Percentiles rank a stretch among this genome's conserved stretches.
Conservation (phyloP, 2,113 vertebrate genomes). For the Beaufortia kweichowensis region DNA sequence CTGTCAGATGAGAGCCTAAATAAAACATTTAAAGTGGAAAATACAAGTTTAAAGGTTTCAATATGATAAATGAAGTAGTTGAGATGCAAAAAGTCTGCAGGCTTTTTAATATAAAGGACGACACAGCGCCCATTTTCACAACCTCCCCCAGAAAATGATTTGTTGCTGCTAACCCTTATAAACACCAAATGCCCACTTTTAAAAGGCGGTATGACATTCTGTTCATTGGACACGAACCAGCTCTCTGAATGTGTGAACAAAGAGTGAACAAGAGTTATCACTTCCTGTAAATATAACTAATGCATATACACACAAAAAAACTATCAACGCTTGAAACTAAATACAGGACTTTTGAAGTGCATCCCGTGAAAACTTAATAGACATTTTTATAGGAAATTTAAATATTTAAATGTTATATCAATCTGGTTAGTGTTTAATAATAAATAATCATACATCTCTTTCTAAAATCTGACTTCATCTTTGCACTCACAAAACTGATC, state of each 20-base stretch:
- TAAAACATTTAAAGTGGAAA: background rate
- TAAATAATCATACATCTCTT: background rate
- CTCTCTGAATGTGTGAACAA: conserved; percentile 27
- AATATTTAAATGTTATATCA: too few relatives aligned
- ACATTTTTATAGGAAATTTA: too few relatives aligned
- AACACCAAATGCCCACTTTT: conserved; percentile 37
- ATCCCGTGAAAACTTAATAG: too few relatives aligned
- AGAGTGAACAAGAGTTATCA: conserved; percentile 1
- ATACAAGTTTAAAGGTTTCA: background rate
- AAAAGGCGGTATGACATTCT: conserved; percentile 33
- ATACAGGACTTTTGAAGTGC: too few relatives aligned
- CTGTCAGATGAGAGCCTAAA: background rate
- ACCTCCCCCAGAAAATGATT: conserved; percentile 33
- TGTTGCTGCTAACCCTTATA: conserved; percentile 32
- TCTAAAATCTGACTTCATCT: background rate
- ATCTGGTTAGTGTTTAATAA: too few relatives aligned
- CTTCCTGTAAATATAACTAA: background rate
- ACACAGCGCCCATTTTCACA: conserved; percentile 2
- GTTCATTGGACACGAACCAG: conserved; percentile 23
- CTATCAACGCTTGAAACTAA: too few relatives aligned
- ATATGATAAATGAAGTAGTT: background rate
- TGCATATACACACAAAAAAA: background rate
- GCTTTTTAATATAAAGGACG: conserved; percentile 19
- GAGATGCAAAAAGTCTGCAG: background rate
- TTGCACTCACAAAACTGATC: background rate